phyloP scores from a whole-genome alignment of 2,888 invertebrate genomes.

The Pachydiplax longipennis region DNA sequence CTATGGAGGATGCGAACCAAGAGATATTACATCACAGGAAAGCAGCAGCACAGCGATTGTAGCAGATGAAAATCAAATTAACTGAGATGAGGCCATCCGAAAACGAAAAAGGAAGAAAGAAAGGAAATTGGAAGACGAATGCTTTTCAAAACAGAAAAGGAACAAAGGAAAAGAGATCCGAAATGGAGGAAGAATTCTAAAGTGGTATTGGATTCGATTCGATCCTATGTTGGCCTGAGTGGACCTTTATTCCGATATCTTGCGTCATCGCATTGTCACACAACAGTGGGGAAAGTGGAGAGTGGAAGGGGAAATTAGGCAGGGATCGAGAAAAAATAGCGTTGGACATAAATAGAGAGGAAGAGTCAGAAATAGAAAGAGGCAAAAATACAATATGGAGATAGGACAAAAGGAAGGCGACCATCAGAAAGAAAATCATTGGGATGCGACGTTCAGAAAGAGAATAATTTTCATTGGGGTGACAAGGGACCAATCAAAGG shows the following conservation, averaged over 20 bases:
- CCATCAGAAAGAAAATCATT: no score
- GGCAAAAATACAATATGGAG: no score
- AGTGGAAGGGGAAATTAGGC: neutral
- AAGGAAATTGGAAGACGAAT: neutral
- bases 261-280: slow-evolving; percentile 48
- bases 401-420: no score
- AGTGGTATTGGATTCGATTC: neutral
- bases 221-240: slow-evolving; percentile 52
- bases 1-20: no score
- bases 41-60: neutral
- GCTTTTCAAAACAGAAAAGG: neutral
- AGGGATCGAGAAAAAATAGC: neutral
- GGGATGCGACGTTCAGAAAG: no score
- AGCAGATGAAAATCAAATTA: neutral
- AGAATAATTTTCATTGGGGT: no score
- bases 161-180: neutral
- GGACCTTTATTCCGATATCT: slow-evolving; percentile 55
- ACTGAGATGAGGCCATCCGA: neutral
- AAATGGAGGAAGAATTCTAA: neutral
- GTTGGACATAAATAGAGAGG: neutral
- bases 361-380: no score
- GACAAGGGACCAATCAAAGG: no score
- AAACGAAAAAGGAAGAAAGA: neutral
- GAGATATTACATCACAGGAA: no score
- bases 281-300: neutral